Base-by-base conservation (phyloP, 1,140 invertebrate genomes). In the Kradibia gibbosae region DNA sequence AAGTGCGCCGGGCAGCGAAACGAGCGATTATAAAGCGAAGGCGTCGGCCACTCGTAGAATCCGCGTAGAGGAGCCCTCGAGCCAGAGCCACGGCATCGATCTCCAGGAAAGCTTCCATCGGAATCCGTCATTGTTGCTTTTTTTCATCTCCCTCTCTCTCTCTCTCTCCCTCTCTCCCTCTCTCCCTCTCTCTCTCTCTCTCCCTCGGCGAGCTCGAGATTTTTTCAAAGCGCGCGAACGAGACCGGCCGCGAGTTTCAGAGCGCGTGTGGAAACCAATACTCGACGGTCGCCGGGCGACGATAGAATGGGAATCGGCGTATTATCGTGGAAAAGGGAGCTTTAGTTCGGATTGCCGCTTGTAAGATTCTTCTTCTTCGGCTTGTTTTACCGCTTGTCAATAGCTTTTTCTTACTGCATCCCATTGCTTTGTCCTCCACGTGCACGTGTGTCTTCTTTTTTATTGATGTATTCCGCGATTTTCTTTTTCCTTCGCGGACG, bases 301-400 rank as follows among this genome's bases (percentile, higher is more conserved):
- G 57, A 80, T 74, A 80, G 78, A 74, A 80, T 80, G 57, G 78
- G 78, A 80, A 80, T 80, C 71, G 78, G 42, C 31, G 57, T 74
- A 80, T 80, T 80, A 80, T 80, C 78, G 55, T 80, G 78, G 71
- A 80, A 74, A 80, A 67, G 71, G 78, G 15, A 67, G 71, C 36
- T 74, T 80, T 74, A 80, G 73, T 60, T 74, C 45, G 71, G 65
- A 80, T 74, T 62, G 42, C 55, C 28, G 78, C 71, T 80, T 80
- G 71, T 80, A 80, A 80, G 78, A 74, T 80, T 74, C 78, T 74
- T 80, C 78, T 80, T 73, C 71, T 80, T 74, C 20, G 71, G 57
- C 71, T 80, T 74, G 78, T 84, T 84, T 82, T 74, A 71, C 45
- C 57, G 73, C 67, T 57, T 55, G 50, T 67, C 39, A 42, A n/a